Percentiles rank a stretch among this genome's conserved stretches.
phyloP scores from a whole-genome alignment of 2,797 vertebrate species.

The Pipistrellus pygmaeus region DNA sequence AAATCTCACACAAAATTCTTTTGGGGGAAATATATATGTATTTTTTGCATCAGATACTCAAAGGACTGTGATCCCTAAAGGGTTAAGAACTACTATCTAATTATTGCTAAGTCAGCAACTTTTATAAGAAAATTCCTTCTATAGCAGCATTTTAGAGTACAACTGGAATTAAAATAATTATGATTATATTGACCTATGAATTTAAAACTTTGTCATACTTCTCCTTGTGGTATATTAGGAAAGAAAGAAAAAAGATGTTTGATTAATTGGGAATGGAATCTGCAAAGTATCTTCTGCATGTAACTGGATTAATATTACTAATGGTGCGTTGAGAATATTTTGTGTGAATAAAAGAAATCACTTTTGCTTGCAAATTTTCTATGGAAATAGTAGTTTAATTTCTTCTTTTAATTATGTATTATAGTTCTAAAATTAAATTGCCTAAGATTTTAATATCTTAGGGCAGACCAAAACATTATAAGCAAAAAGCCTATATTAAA shows the following conservation, averaged over 20 bases:
- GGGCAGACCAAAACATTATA: background rate
- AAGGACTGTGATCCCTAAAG: background rate
- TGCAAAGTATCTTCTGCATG: conserved; percentile 43
- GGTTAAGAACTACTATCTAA: background rate
- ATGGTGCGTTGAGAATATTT: conserved; percentile 36
- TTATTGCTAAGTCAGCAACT: background rate
- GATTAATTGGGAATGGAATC: conserved; percentile 11
- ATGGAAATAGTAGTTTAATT: conserved; percentile 42
- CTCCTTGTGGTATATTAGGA: conserved; percentile 56
- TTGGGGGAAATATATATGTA: background rate
- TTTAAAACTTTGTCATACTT: conserved; percentile 51
- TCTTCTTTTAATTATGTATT: conserved; percentile 27
- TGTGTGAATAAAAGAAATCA: conserved; percentile 62
- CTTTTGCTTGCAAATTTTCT: conserved; percentile 12
- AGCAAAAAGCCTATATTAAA: conserved; percentile 22
- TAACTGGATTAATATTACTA: conserved; percentile 37
- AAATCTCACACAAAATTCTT: conserved; percentile 22
- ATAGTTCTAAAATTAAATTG: conserved; percentile 62
- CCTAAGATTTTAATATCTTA: conserved; percentile 35
- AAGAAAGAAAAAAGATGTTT: conserved; percentile 36
- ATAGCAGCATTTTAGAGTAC: background rate
- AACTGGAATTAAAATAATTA: background rate
- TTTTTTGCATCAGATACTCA: conserved; percentile 5
- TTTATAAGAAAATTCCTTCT: conserved; percentile 36
- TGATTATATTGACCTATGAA: background rate